Base-by-base conservation (phyloP, 2,888 invertebrate species). In the Chydorus sphaericus region DNA sequence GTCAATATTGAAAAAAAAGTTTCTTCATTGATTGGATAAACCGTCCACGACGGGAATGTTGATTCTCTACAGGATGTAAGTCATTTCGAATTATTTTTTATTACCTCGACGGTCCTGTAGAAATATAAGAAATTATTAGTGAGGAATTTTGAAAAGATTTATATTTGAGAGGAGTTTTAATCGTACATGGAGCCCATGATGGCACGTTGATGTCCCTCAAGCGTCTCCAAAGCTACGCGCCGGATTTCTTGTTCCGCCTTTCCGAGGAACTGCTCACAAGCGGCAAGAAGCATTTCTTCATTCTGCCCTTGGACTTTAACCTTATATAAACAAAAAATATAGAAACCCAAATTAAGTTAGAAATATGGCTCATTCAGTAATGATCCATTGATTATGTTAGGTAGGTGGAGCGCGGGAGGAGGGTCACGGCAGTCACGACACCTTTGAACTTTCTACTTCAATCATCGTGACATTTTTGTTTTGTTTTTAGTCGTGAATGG, bases 101-200 rank as follows among this genome's bases (percentile, higher is more conserved):
- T 44, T 44, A 44, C 44, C 44, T 44, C 44, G 44, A 44, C 44
- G n/a, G 44, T 44, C n/a, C n/a, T n/a, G n/a, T n/a, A n/a, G n/a
- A n/a, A n/a, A n/a, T n/a, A n/a, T n/a, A n/a, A n/a, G n/a, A n/a
- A n/a, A n/a, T n/a, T n/a, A n/a, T n/a, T n/a, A n/a, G n/a, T n/a
- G n/a, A n/a, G n/a, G n/a, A n/a, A n/a, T n/a, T n/a, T n/a, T n/a
- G n/a, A n/a, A n/a, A n/a, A n/a, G n/a, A n/a, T n/a, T n/a, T n/a
- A n/a, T n/a, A n/a, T n/a, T n/a, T n/a, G n/a, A n/a, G n/a, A n/a
- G n/a, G n/a, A n/a, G n/a, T n/a, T n/a, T n/a, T n/a, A n/a, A n/a
- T n/a, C n/a, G n/a, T n/a, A n/a, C 92, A 92, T 92, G 60, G 89
- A 89, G 30, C 92, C 92, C 92, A 93, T 93, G 61, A 92, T 92